Conservation (phyloP, 2,113 vertebrate genomes). For the Neolamprologus modestus region DNA sequence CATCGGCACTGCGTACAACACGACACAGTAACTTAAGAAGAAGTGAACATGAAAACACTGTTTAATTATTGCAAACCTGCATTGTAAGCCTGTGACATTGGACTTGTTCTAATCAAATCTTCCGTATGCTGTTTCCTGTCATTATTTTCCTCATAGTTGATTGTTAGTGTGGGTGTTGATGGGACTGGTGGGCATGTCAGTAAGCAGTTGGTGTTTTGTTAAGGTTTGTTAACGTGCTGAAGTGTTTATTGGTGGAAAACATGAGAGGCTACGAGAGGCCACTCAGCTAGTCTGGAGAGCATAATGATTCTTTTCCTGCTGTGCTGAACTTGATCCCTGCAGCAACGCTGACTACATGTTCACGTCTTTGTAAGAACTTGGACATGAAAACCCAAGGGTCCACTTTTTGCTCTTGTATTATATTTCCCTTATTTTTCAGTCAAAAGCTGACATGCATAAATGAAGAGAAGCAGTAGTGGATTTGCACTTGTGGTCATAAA, state of each 20-base stretch:
- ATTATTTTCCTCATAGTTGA: not conserved
- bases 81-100: not conserved
- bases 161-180: not conserved
- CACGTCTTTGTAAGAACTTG: not conserved
- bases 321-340: constrained; percentile 40
- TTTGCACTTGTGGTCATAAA: not conserved
- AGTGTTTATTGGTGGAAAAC: constrained; percentile 41
- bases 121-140: not conserved
- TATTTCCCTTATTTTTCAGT: not conserved
- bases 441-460: not conserved
- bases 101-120: not conserved
- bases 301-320: constrained; percentile 66
- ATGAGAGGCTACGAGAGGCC: not conserved
- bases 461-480: not conserved
- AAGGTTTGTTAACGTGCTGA: not conserved
- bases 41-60: not conserved
- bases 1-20: not conserved
- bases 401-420: not conserved
- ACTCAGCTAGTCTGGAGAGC: not conserved
- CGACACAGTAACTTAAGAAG: not conserved
- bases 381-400: constrained; percentile 4
- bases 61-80: not conserved
- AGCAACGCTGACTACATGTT: constrained; percentile 30
- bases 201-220: not conserved
- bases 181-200: not conserved